Conservation (phyloP, 2,797 vertebrate species). For the Cottoperca gobio region DNA sequence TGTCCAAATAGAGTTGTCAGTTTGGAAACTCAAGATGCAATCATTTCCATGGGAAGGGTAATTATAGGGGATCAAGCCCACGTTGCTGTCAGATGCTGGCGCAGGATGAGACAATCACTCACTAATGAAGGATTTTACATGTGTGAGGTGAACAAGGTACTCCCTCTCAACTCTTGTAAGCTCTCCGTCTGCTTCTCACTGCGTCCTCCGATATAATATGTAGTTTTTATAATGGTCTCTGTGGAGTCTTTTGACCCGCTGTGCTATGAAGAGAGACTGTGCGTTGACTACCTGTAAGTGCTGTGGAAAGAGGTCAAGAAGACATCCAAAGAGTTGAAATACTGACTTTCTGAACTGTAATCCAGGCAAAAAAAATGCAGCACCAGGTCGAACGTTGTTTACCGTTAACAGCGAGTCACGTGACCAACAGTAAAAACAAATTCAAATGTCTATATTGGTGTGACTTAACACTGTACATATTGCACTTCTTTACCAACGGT, state of each 20-base stretch:
- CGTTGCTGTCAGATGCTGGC: constrained; percentile 77
- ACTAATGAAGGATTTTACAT: constrained; percentile 85
- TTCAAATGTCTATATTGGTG: too few relatives aligned
- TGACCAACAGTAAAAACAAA: too few relatives aligned
- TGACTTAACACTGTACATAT: too few relatives aligned
- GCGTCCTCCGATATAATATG: not conserved
- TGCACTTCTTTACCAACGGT: too few relatives aligned
- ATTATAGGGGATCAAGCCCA: constrained; percentile 82
- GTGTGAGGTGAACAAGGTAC: constrained; percentile 74
- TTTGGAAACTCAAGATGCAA: constrained; percentile 86
- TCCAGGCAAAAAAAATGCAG: not conserved
- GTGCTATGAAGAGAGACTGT: not conserved
- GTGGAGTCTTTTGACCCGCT: constrained; percentile 21
- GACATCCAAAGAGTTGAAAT: not conserved
- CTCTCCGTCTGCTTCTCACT: constrained; percentile 25
- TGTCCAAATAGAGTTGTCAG: constrained; percentile 87
- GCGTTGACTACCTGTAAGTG: constrained; percentile 43
- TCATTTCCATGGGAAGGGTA: constrained; percentile 83
- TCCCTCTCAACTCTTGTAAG: constrained; percentile 37
- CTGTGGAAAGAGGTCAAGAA: constrained; percentile 35
- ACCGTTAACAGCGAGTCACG: not conserved
- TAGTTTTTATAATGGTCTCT: not conserved
- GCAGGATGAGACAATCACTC: constrained; percentile 81
- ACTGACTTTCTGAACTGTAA: too few relatives aligned
- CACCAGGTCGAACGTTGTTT: not conserved